Base-by-base conservation (phyloP, 2,113 vertebrate species). In the Indicator indicator region DNA sequence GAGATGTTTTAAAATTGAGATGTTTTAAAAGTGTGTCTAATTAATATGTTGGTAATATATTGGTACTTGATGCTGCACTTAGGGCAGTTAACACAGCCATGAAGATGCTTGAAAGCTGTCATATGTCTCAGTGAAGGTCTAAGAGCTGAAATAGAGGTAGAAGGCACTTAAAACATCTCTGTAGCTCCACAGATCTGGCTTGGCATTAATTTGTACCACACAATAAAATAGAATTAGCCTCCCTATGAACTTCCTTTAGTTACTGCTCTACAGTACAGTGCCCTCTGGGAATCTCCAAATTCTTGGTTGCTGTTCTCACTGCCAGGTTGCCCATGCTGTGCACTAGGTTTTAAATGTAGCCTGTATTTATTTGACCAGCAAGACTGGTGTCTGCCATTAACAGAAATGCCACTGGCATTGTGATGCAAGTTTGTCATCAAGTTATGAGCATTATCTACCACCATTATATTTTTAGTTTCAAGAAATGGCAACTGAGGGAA, bases 381-480 rank as follows among this genome's bases (percentile, higher is more conserved):
- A 58, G 26, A 74, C 64, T 86, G 9, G 76, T 84, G 56, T 75
- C 83, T 95, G 77, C 85, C 68, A 74, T 95, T 82, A 80, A 91
- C 46, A 83, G 81, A 93, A 96, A 96, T 87, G 60, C 54, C 70
- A 74, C 32, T 93, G 78, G 62, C 80, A 69, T 86, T 95, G 93
- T 63, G 76, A 90, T 65, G 54, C 63, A 82, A 80, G 78, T 96
- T 86, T 95, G 54, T 87, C 79, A 82, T 86, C 33, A 60, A 46
- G 13, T 75, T 94, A 19, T 28, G 89, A 83, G 69, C 75, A 85
- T 97, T 95, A 80, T 87, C 81, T 95, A 74, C 83, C 84, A 90
- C 59, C 68, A 28, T 70, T 95, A 46, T 77, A 85, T 72, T 94
- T 89, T 93, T 79, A 62, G 77, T 94, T 86, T 82, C 75, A 82